phyloP scores from a whole-genome alignment of 2,797 vertebrate genomes.

The Ptychadena robeensis region DNA sequence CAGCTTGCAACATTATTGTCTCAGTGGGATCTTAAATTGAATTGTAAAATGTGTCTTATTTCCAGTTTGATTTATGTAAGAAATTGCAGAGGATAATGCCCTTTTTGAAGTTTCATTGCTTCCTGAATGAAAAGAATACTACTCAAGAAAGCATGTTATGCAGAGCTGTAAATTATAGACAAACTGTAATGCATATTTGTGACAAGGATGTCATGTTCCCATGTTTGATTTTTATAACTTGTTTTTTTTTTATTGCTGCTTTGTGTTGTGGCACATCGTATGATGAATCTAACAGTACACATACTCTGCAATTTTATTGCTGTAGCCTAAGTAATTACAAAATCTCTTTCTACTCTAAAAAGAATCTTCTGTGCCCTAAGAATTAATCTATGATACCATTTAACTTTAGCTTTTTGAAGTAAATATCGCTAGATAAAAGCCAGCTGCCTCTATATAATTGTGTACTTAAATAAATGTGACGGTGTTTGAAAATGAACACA shows the following conservation, averaged over 20 bases:
- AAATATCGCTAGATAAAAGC: conserved; percentile 97
- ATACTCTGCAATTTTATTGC: conserved; percentile 81
- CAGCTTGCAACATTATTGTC: conserved; percentile 88
- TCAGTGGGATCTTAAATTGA: conserved; percentile 87
- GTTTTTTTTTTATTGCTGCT: conserved; percentile 75
- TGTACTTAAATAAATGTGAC: conserved; percentile 93
- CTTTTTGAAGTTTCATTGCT: conserved; percentile 79
- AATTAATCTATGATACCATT: conserved; percentile 94
- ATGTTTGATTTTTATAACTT: conserved; percentile 72
- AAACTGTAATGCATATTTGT: conserved; percentile 68
- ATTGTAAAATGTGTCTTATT: conserved; percentile 87
- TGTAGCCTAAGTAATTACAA: conserved; percentile 82
- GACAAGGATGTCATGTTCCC: conserved; percentile 65
- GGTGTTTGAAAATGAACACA: conserved; percentile 88
- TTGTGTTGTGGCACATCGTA: conserved; percentile 73
- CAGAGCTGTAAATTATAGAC: conserved; percentile 72
- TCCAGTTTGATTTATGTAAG: conserved; percentile 85
- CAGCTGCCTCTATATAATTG: conserved; percentile 92
- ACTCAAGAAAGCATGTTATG: conserved; percentile 72
- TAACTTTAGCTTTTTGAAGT: conserved; percentile 90
- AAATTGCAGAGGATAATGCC: conserved; percentile 79
- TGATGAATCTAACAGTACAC: conserved; percentile 78
- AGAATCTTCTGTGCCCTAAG: conserved; percentile 82
- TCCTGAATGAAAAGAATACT: conserved; percentile 72
- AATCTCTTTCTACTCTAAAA: conserved; percentile 78